phyloP scores from a whole-genome alignment of 1,140 invertebrate genomes.

The Xylocopa sonorina region DNA sequence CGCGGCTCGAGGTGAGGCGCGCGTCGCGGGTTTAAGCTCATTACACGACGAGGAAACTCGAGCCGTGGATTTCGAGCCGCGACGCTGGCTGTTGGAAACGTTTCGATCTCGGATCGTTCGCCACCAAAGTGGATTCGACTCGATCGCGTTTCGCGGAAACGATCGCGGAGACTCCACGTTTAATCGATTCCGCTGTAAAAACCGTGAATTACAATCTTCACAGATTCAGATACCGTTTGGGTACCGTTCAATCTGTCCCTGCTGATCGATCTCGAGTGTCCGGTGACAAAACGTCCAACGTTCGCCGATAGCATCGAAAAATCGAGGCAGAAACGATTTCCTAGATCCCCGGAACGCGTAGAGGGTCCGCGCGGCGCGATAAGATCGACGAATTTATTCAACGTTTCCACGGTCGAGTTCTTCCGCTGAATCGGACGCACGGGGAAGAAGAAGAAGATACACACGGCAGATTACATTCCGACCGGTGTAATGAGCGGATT shows the following conservation, averaged over 20 bases:
- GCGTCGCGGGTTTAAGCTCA: slow-evolving; percentile 46
- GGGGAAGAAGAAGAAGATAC: slow-evolving; percentile 25
- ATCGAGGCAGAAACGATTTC: slow-evolving; percentile 30
- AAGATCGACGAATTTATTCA: slow-evolving; percentile 51
- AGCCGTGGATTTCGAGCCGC: slow-evolving; percentile 20
- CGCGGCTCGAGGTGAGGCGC: slow-evolving; percentile 20
- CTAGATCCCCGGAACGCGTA: slow-evolving; percentile 20
- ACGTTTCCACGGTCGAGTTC: slow-evolving; percentile 44
- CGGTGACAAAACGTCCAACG: background rate
- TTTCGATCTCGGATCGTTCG: too few relatives aligned
- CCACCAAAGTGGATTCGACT: too few relatives aligned
- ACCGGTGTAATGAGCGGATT: slow-evolving; percentile 49
- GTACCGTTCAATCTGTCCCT: background rate
- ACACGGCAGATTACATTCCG: slow-evolving; percentile 44
- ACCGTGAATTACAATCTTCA: too few relatives aligned
- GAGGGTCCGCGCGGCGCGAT: slow-evolving; percentile 13
- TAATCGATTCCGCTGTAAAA: too few relatives aligned
- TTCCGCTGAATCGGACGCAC: slow-evolving; percentile 37
- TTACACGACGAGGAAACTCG: slow-evolving; percentile 54
- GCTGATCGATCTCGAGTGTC: too few relatives aligned
- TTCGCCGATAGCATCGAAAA: slow-evolving; percentile 11
- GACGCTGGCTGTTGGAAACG: background rate
- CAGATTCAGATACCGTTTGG: background rate
- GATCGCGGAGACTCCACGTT: too few relatives aligned
- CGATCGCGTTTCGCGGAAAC: too few relatives aligned